Percentiles rank a stretch among this genome's conserved stretches.
Evolutionary conservation across 2,113 vertebrate species (phyloP).

Genomic region (Opisthocomus hoazin): DNA sequence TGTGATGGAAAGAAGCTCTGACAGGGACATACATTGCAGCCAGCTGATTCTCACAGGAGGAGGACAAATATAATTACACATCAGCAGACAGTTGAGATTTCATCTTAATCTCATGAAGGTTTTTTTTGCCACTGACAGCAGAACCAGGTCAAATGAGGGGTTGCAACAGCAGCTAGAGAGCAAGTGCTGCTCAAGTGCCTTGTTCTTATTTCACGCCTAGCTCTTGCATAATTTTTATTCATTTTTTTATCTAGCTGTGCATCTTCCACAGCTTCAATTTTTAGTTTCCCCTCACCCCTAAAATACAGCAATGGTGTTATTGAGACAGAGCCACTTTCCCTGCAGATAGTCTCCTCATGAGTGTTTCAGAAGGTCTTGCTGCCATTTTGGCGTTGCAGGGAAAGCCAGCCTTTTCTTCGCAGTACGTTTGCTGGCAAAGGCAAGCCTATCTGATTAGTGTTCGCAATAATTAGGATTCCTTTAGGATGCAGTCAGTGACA

Average conservation of each 20-base stretch:
- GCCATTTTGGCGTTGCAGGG: not conserved
- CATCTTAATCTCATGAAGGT: not conserved
- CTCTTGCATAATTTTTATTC: not conserved
- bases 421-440: not conserved
- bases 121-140: not conserved
- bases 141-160: not conserved
- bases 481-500: not conserved
- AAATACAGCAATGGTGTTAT: not conserved
- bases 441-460: not conserved
- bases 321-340: not conserved
- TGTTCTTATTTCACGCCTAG: not conserved
- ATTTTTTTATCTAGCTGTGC: not conserved
- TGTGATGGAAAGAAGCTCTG: not conserved
- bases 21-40: not conserved
- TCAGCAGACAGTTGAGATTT: not conserved
- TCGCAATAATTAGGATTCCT: not conserved
- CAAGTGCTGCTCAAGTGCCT: fast-evolving
- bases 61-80: not conserved
- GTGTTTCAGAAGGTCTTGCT: not conserved
- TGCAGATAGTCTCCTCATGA: not conserved
- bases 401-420: not conserved
- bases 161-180: not conserved
- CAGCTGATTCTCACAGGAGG: not conserved
- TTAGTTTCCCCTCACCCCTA: not conserved
- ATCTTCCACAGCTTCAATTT: not conserved